Evolutionary conservation across 2,113 vertebrate species (phyloP).

Genomic region (Hydrochoerus hydrochaeris): DNA sequence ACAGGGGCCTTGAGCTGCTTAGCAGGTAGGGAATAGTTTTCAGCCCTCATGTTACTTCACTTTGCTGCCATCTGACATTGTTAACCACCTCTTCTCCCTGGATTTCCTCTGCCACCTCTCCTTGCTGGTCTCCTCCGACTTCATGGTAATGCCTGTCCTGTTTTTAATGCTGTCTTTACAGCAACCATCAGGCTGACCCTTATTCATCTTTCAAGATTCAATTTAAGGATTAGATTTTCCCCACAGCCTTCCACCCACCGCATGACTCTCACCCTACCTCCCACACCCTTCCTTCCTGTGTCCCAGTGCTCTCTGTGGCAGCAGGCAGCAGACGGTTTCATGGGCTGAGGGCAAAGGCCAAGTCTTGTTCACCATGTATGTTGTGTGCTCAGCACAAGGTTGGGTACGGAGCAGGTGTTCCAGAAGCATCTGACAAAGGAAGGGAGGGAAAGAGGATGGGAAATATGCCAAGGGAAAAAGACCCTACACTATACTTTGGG

Average conservation of each 20-base stretch:
- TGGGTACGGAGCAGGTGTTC: background rate
- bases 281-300: background rate
- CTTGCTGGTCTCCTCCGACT: background rate
- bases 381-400: background rate
- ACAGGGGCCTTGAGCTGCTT: background rate
- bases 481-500: background rate
- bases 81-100: background rate
- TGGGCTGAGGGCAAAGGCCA: background rate
- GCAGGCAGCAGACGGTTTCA: background rate
- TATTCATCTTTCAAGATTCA: background rate
- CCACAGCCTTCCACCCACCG: background rate
- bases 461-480: background rate
- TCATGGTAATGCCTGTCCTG: background rate
- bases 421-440: background rate
- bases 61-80: background rate
- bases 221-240: background rate
- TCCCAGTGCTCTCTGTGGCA: background rate
- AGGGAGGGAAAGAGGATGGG: background rate
- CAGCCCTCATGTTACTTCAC: background rate
- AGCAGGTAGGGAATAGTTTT: background rate
- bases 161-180: background rate
- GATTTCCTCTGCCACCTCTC: background rate
- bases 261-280: background rate
- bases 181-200: background rate
- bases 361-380: background rate